Evolutionary conservation across 2,888 invertebrate species (phyloP), one percentile per base, ranked within the genome.

Genomic region (Physocephala rufipes): DNA sequence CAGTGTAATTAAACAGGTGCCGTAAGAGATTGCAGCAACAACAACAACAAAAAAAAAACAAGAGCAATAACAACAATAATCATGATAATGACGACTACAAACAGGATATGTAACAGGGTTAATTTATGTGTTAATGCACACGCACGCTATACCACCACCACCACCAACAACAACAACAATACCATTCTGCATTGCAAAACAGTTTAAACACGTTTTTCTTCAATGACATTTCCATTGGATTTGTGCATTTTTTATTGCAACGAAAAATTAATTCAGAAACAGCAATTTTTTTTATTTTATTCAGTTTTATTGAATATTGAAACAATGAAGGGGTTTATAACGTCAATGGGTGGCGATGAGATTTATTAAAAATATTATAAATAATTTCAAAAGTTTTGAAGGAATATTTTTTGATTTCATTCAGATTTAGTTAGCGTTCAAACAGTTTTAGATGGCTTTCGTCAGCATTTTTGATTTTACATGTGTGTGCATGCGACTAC

Each of bases 41-140:
- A 45, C 24, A 2, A 19, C 67, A 43, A 2, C 45, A 12, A n/a
- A n/a, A n/a, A n/a, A n/a, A n/a, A n/a, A n/a, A n/a, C n/a, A n/a
- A n/a, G n/a, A n/a, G n/a, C n/a, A n/a, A 24, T 1, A 36, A 36
- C 36, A 36, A 36, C 45, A 19, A 47, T 43, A 21, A 58, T 43
- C 15, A n/a, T 1, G 30, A 24, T 16, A 2, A 19, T 58, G 24
- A 2, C 45, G 12, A 24, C 2, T 16, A 58, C 24, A 58, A 67
- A 67, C 58, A 67, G 67, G 67, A 67, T 67, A 67, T 58, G 16
- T 15, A 19, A 58, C 58, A 67, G 58, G 43, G 55, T 67, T 67
- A 21, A 36, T 58, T 58, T 67, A 45, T 58, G 43, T 53, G 36
- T 19, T 21, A 28, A 53, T 53, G 53, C 53, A 53, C 53, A 53